Evolutionary conservation across 1,140 invertebrate genomes (phyloP).

Genomic region (Leptonema lineaticorne): DNA sequence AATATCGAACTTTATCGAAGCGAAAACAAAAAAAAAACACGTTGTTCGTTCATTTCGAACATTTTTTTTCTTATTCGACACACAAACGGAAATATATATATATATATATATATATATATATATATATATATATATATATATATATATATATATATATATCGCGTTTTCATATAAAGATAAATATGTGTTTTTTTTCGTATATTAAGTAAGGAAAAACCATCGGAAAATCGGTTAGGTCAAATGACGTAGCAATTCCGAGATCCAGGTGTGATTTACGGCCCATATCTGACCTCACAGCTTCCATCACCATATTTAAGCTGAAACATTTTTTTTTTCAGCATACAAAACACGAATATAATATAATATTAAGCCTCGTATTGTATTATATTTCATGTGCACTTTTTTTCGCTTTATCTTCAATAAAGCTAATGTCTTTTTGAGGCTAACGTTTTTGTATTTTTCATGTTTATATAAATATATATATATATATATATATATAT

Average conservation of each 20-base stretch:
- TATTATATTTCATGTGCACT: neutral
- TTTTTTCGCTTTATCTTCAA: slow-evolving; percentile 3
- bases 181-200: too few relatives aligned
- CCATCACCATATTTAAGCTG: slow-evolving; percentile 16
- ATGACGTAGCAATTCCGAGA: slow-evolving; percentile 16
- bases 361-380: too few relatives aligned
- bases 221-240: slow-evolving; percentile 17
- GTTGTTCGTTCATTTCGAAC: neutral
- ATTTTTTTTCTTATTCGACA: neutral
- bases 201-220: neutral
- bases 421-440: slow-evolving; percentile 17
- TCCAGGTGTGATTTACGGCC: slow-evolving; percentile 19
- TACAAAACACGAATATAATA: slow-evolving; percentile 18
- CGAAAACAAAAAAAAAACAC: too few relatives aligned
- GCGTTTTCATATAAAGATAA: too few relatives aligned
- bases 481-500: too few relatives aligned
- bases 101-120: neutral
- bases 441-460: neutral
- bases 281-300: slow-evolving; percentile 17
- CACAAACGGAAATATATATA: neutral
- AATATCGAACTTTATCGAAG: neutral
- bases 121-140: neutral
- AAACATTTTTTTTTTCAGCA: neutral
- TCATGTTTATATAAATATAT: too few relatives aligned
- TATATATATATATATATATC: neutral